These are phyloP conservation scores for Nycticryphes semicollaris DNA, from an alignment of 2,113 vertebrate species.

Conservation along the genomic window DNA sequence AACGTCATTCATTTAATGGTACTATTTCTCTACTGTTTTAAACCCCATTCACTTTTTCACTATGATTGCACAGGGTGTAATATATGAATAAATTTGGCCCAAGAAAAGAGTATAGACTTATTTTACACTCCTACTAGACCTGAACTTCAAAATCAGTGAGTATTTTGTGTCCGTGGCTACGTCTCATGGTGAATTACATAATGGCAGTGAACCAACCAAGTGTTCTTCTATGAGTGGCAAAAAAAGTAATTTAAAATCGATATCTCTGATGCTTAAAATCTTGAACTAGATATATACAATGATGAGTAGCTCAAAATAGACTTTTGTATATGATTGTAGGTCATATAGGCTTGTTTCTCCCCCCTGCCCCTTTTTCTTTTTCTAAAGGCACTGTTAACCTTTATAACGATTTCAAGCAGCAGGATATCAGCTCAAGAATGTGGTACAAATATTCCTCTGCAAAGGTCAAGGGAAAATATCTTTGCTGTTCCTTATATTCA, in stretches of 20 bases:
- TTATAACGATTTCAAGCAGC: neutral
- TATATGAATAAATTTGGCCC: neutral
- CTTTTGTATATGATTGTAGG: neutral
- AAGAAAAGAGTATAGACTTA: neutral
- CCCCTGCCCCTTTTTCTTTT: neutral
- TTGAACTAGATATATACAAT: neutral
- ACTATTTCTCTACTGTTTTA: neutral
- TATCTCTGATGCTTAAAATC: neutral
- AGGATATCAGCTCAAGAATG: neutral
- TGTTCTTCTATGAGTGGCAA: neutral
- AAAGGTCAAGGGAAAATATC: constrained; percentile 10
- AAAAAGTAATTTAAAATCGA: neutral
- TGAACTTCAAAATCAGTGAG: neutral
- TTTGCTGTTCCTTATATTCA: neutral
- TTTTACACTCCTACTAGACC: neutral
- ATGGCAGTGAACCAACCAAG: neutral
- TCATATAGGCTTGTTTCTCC: neutral
- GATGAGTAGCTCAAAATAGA: neutral
- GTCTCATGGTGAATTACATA: neutral
- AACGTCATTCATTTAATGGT: neutral
- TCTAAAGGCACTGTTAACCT: neutral
- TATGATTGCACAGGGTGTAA: neutral
- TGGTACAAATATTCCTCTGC: neutral
- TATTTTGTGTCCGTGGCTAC: neutral
- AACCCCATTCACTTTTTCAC: neutral